Conservation (phyloP, 2,888 invertebrate species). For the Neoitamus cyanurus region DNA sequence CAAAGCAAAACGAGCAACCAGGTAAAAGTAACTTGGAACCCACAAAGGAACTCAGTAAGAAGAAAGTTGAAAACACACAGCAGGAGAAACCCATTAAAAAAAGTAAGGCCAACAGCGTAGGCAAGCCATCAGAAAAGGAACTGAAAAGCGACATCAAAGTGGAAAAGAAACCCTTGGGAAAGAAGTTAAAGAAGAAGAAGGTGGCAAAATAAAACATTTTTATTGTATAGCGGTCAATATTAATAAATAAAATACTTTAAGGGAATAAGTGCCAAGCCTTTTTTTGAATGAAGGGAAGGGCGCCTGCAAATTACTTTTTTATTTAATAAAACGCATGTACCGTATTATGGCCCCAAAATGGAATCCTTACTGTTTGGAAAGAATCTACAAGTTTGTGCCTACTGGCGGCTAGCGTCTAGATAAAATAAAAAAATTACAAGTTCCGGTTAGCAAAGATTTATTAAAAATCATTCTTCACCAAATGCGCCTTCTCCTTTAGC, state of each 20-base stretch:
- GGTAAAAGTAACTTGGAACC: background rate
- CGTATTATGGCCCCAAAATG: too few species aligned
- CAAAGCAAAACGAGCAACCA: background rate
- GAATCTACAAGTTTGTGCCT: too few species aligned
- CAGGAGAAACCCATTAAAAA: background rate
- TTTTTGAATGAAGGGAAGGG: too few species aligned
- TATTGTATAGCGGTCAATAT: background rate
- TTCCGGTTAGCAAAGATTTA: background rate
- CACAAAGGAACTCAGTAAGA: background rate
- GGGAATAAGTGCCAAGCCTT: background rate
- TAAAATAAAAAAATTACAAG: too few species aligned
- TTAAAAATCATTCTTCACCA: slow-evolving; percentile 66
- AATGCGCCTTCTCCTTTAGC: slow-evolving; percentile 62
- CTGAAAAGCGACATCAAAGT: background rate
- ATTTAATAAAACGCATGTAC: too few species aligned
- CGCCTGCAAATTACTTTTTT: too few species aligned
- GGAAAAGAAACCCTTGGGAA: background rate
- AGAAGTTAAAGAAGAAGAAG: slow-evolving; percentile 57
- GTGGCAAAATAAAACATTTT: background rate
- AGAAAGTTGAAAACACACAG: background rate
- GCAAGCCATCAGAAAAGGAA: background rate
- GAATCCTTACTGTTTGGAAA: too few species aligned
- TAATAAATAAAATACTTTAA: background rate
- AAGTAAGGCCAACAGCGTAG: background rate
- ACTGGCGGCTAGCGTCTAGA: background rate